Evolutionary conservation across 2,888 invertebrate species (phyloP).

Genomic region (Acrobasis suavella): DNA sequence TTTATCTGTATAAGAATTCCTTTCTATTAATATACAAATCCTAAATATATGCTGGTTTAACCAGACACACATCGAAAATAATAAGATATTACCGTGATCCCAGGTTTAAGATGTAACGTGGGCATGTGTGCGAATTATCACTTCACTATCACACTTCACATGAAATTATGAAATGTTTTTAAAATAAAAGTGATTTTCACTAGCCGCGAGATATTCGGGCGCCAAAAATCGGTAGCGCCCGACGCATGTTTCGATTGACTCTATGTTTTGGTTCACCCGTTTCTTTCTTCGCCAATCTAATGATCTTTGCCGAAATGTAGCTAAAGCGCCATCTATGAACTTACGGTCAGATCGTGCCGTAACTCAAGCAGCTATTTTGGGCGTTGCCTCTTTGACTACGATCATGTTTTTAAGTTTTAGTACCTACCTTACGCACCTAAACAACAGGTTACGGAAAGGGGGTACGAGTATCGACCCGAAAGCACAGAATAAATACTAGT

Average conservation of each 20-base stretch:
- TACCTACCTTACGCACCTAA: no score
- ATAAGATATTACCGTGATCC: slow-evolving; percentile 68
- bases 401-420: neutral
- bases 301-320: slow-evolving; percentile 52
- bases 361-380: neutral
- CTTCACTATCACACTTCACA: slow-evolving; percentile 54
- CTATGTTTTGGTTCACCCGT: slow-evolving; percentile 69
- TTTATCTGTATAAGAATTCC: slow-evolving; percentile 38
- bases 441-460: no score
- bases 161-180: slow-evolving; percentile 48
- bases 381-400: neutral
- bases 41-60: slow-evolving; percentile 46
- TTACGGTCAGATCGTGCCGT: neutral
- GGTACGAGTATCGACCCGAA: no score
- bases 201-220: slow-evolving; percentile 58
- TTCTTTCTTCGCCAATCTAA: slow-evolving; percentile 45
- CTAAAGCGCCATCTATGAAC: slow-evolving; percentile 47
- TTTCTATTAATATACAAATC: slow-evolving; percentile 53
- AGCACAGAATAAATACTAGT: no score
- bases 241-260: slow-evolving; percentile 67
- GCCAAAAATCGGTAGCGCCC: slow-evolving; percentile 64
- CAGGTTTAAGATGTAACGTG: slow-evolving; percentile 76
- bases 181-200: slow-evolving; percentile 38
- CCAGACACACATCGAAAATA: slow-evolving; percentile 34
- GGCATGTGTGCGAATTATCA: slow-evolving; percentile 63